Evolutionary conservation across 2,113 vertebrate species (phyloP), one percentile per base, ranked within the genome.

Genomic region (Equus przewalskii): DNA sequence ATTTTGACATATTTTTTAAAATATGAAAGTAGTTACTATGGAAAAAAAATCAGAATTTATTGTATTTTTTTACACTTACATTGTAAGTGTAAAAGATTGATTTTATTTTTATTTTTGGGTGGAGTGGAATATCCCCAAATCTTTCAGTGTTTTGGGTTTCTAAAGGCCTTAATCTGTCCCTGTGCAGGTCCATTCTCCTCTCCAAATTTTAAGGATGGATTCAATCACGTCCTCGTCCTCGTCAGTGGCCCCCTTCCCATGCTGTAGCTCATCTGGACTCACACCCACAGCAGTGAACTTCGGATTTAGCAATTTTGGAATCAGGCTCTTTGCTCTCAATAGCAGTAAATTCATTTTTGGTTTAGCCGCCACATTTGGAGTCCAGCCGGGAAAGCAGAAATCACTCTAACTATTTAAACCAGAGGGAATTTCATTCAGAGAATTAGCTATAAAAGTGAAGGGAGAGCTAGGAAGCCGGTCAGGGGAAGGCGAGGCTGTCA

Each of bases 241-340:
- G 22, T 89, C 11, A 62, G 54, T 2, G 41, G 44, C 54, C 21
- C 30, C 11, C 15, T 72, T 65, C 36, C n/a, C 30, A 72, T 64
- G 64, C 78, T 82, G 6, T 88, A 62, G 62, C 41, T 83, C 30
- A 46, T 64, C 83, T 64, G 69, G 60, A 76, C 24, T 60, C 56
- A 79, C 46, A 33, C 22, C 21, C 28, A 79, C 30, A 92, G 30
- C 70, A 85, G 56, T 82, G 33, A 72, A 49, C 64, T 82, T 89
- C 80, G 70, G 72, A 85, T 78, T 65, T 79, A 84, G 85, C 44
- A 73, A 92, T 89, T 89, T 49, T 85, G 56, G 58, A 75, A 80
- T 65, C 75, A 51, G 44, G 13, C 46, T 67, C 86, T 90, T 86
- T 93, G 89, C 62, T 78, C 44, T 89, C n/a, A 13, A 13, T 58